Conservation (phyloP, 2,888 invertebrate genomes). For the Drosophila pegasa region DNA sequence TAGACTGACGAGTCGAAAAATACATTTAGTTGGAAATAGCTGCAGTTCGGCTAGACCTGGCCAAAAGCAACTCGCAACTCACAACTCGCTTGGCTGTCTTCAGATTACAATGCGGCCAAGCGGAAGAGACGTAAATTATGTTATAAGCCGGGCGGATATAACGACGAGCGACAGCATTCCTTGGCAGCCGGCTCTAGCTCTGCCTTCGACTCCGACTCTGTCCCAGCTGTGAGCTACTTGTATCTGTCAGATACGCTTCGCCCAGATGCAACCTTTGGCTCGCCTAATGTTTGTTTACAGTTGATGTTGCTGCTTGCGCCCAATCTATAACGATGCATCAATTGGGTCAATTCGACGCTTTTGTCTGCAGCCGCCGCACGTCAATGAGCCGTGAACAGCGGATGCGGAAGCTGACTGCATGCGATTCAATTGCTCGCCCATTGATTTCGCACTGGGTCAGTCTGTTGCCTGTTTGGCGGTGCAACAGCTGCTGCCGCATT, state of each 20-base stretch:
- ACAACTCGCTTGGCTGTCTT: slow-evolving; percentile 36
- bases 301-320: slow-evolving; percentile 19
- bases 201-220: slow-evolving; percentile 5
- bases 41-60: slow-evolving; percentile 40
- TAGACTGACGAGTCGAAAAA: slow-evolving; percentile 18
- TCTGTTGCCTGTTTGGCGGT: slow-evolving; percentile 24
- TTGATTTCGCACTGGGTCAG: slow-evolving; percentile 64
- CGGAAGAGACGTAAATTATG: slow-evolving; percentile 76
- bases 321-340: slow-evolving; percentile 52
- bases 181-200: not conserved
- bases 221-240: slow-evolving; percentile 21
- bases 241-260: slow-evolving; percentile 33
- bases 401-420: slow-evolving; percentile 44
- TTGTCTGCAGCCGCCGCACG: slow-evolving; percentile 41
- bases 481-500: slow-evolving; percentile 64
- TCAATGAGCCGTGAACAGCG: slow-evolving; percentile 64
- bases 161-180: slow-evolving; percentile 22
- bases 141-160: slow-evolving; percentile 63
- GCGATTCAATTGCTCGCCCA: slow-evolving; percentile 37
- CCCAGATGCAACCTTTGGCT: slow-evolving; percentile 37
- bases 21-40: slow-evolving; percentile 41
- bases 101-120: slow-evolving; percentile 62
- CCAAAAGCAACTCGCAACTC: slow-evolving; percentile 26
- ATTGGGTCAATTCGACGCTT: slow-evolving; percentile 53
- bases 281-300: slow-evolving; percentile 30